Conservation (phyloP, 2,113 vertebrate species). For the Mohoua ochrocephala region DNA sequence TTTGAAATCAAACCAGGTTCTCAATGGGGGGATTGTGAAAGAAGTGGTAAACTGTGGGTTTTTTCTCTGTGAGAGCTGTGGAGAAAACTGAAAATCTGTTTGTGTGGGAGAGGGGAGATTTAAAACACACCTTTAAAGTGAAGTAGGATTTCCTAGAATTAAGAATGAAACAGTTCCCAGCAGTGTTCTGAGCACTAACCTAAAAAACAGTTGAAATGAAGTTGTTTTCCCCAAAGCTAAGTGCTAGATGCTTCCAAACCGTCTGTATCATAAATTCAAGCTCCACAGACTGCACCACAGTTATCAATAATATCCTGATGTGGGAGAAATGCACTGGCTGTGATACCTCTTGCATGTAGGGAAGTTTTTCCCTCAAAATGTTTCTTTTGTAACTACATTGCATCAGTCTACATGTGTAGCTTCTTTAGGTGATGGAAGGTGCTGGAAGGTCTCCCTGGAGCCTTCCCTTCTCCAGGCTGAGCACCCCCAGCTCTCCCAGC, state of each 20-base stretch:
- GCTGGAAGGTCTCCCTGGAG: neutral
- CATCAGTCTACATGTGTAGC: neutral
- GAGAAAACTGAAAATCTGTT: neutral
- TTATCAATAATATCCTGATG: fast-evolving
- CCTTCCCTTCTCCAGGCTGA: neutral
- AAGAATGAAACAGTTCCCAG: neutral
- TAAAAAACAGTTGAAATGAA: neutral
- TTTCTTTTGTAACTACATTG: neutral
- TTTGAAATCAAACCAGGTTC: neutral
- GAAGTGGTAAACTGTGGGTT: neutral
- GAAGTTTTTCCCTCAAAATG: neutral
- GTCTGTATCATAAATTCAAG: neutral
- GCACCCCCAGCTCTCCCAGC: neutral
- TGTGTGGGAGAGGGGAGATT: neutral
- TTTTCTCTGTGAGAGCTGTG: neutral
- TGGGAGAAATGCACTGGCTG: neutral
- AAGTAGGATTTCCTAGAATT: slow-evolving; percentile 4
- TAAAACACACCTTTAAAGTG: neutral
- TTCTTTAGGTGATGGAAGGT: neutral
- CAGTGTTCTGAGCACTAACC: neutral
- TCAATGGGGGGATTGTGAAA: neutral
- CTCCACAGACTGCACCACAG: neutral
- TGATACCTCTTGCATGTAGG: neutral
- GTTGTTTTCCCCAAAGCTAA: neutral
- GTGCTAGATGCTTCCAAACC: neutral